Conservation (phyloP, 1,140 invertebrate species). For the Harlomillsia oculata region DNA sequence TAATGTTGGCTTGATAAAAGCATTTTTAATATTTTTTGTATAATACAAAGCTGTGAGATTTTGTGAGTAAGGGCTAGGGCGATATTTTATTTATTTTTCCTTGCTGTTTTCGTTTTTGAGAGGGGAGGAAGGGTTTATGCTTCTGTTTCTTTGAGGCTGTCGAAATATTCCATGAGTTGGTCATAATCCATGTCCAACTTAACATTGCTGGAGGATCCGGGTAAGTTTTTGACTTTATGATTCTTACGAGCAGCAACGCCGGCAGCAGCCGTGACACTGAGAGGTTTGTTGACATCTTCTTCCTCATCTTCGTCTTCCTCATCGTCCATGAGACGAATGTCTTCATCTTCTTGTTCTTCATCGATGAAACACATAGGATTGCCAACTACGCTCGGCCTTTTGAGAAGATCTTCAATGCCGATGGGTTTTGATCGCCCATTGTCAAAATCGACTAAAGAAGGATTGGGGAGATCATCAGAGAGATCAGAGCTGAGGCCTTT, state of each 20-base stretch:
- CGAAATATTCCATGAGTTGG: constrained; percentile 94
- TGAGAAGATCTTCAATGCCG: constrained; percentile 36
- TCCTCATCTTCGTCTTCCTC: constrained; percentile 39
- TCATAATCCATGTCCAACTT: constrained; percentile 88
- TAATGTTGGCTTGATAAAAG: no score
- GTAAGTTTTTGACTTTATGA: constrained; percentile 18
- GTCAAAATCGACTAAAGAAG: constrained; percentile 35
- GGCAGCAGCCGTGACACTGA: constrained; percentile 33
- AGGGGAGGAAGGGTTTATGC: constrained; percentile 37
- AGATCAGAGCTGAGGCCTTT: background rate
- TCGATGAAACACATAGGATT: constrained; percentile 67
- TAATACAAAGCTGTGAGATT: no score
- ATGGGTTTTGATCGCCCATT: background rate
- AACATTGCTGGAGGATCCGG: constrained; percentile 38
- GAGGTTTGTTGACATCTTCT: constrained; percentile 40
- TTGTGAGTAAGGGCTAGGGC: no score
- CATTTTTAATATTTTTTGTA: no score
- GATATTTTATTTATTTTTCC: no score
- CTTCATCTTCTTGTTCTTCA: constrained; percentile 34
- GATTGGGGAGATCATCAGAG: constrained; percentile 28
- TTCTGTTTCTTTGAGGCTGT: constrained; percentile 81
- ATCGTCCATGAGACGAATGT: constrained; percentile 18
- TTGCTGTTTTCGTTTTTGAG: no score
- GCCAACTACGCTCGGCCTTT: constrained; percentile 71
- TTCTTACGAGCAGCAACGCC: constrained; percentile 29